A percentile compares a stretch with the other conserved stretches of the same genome.
Evolutionary conservation across 2,797 vertebrate species (phyloP).

Genomic region (Antrozous pallidus): DNA sequence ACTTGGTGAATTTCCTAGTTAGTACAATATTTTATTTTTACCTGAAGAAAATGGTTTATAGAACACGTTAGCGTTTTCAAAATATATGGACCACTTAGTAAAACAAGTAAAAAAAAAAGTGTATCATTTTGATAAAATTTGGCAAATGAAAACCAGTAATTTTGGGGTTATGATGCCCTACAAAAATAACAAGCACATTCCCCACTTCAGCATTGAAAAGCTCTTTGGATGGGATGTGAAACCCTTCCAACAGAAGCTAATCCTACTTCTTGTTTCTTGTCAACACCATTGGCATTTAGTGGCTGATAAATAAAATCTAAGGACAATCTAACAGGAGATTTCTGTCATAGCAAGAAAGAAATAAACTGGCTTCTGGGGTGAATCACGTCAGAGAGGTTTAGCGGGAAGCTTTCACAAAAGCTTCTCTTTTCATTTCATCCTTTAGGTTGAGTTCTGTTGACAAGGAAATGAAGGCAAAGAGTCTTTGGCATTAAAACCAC

Average conservation of each 20-base stretch:
- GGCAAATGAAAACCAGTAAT: not conserved
- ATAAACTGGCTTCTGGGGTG: not conserved
- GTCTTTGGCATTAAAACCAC: not conserved
- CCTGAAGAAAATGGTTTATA: not conserved
- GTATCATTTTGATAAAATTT: not conserved
- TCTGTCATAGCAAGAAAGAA: not conserved
- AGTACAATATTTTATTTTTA: not conserved
- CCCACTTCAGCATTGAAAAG: not conserved
- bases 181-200: not conserved
- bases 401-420: not conserved
- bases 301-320: slow-evolving; percentile 6
- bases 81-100: not conserved
- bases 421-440: not conserved
- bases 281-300: not conserved
- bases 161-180: not conserved
- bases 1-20: not conserved
- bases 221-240: not conserved
- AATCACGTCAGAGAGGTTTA: not conserved
- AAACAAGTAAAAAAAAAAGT: not conserved
- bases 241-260: not conserved
- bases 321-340: not conserved
- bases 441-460: not conserved
- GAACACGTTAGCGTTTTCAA: not conserved
- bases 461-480: not conserved
- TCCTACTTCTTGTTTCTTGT: not conserved